Conservation (phyloP, 2,113 vertebrate species). For the Ceyx cyanopectus region DNA sequence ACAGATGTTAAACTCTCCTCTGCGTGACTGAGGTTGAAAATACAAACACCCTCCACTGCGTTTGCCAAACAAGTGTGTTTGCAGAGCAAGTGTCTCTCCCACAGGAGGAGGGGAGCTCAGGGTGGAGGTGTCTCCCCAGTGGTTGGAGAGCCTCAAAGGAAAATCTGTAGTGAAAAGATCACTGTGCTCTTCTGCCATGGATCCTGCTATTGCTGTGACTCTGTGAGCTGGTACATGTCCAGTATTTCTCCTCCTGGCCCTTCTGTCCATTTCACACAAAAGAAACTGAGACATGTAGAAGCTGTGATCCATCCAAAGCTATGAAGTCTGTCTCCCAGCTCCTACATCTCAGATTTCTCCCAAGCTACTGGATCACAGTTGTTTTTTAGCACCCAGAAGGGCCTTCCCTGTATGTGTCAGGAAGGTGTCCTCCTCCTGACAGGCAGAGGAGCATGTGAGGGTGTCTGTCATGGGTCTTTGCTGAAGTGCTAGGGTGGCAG, state of each 20-base stretch:
- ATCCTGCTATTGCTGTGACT: neutral
- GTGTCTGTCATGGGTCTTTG: neutral
- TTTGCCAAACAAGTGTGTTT: rapidly evolving
- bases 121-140: rapidly evolving
- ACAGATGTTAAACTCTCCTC: neutral
- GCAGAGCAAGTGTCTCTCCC: rapidly evolving
- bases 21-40: neutral
- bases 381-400: neutral
- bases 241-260: neutral
- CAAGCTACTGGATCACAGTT: neutral
- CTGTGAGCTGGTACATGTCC: neutral
- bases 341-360: neutral
- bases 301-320: neutral
- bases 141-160: rapidly evolving
- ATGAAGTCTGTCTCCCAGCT: neutral
- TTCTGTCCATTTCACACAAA: neutral
- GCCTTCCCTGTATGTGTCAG: neutral
- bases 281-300: neutral
- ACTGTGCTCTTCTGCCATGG: neutral
- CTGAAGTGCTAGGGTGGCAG: neutral
- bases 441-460: too few species aligned
- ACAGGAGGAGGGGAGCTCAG: neutral
- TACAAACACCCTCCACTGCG: rapidly evolving
- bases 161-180: neutral
- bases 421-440: neutral